A percentile compares a stretch with the other conserved stretches of the same genome.
Conservation (phyloP, 2,797 vertebrate genomes). For the Fistularia commersonii region DNA sequence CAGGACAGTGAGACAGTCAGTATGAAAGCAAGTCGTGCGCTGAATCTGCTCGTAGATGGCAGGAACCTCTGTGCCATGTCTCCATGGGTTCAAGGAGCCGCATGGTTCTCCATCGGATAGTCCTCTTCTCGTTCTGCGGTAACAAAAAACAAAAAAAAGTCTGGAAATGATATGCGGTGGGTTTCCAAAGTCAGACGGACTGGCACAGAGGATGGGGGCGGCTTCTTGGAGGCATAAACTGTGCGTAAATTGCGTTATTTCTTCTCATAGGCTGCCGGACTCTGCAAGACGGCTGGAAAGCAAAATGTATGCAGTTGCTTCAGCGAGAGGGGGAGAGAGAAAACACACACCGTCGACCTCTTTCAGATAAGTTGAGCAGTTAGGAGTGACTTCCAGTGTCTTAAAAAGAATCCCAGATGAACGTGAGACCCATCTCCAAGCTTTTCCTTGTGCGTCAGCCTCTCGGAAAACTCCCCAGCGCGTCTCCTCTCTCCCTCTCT, state of each 20-base stretch:
- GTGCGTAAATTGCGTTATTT: constrained; percentile 32
- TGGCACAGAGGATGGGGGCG: constrained; percentile 9
- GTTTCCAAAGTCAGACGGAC: constrained; percentile 40
- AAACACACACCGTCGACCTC: neutral
- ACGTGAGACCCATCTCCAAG: too few species aligned
- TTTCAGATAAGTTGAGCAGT: constrained; percentile 23
- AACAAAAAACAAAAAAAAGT: constrained; percentile 10
- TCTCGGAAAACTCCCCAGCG: constrained; percentile 16
- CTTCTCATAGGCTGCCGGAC: constrained; percentile 32
- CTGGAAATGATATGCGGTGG: constrained; percentile 8
- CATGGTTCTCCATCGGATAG: constrained; percentile 72
- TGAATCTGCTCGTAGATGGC: constrained; percentile 80
- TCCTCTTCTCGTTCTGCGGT: constrained; percentile 42
- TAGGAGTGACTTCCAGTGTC: neutral
- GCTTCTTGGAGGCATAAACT: constrained; percentile 19
- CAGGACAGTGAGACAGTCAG: constrained; percentile 90
- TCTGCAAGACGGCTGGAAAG: too few species aligned
- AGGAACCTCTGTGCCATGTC: constrained; percentile 91
- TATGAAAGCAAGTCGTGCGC: constrained; percentile 84
- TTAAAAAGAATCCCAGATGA: constrained; percentile 19
- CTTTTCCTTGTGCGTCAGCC: neutral
- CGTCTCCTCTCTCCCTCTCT: constrained; percentile 26
- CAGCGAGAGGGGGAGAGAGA: too few species aligned
- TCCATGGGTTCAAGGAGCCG: constrained; percentile 81
- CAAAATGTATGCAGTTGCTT: too few species aligned